These are phyloP conservation scores for Apamea monoglypha DNA, from an alignment of 2,888 invertebrate genomes.

Conservation along the genomic window DNA sequence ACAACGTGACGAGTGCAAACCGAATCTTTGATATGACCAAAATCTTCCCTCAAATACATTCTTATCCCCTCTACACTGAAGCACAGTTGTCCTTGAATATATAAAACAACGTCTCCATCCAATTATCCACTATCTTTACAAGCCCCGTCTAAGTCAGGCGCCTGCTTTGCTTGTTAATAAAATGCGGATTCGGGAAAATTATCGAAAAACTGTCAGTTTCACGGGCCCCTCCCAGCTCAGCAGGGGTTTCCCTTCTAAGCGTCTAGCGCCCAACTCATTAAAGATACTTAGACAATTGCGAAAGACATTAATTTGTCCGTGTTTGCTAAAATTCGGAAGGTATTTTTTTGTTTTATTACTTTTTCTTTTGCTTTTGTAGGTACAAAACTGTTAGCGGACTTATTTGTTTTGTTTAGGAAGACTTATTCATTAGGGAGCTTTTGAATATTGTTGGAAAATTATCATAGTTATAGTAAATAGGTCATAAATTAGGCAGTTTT, in stretches of 20 bases:
- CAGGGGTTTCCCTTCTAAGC: conserved; percentile 60
- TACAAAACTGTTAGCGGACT: neutral
- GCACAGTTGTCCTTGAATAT: conserved; percentile 15
- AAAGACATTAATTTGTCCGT: conserved; percentile 63
- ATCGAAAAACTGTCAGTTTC: conserved; percentile 70
- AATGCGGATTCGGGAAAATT: conserved; percentile 66
- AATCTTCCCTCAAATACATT: neutral
- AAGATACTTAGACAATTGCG: conserved; percentile 66
- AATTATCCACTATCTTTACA: conserved; percentile 55
- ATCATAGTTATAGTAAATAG: too few species aligned
- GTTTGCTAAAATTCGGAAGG: conserved; percentile 50
- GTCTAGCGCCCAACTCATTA: conserved; percentile 65
- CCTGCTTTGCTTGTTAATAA: conserved; percentile 66
- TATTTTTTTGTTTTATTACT: conserved; percentile 45
- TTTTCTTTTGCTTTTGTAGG: conserved; percentile 26
- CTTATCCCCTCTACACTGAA: neutral
- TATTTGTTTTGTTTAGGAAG: neutral
- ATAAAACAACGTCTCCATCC: conserved; percentile 41
- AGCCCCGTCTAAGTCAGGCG: conserved; percentile 59
- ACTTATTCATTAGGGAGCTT: conserved; percentile 7
- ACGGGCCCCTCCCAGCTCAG: conserved; percentile 57
- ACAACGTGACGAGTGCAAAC: neutral
- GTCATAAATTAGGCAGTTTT: neutral
- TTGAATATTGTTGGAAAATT: neutral
- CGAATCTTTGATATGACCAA: neutral